These are phyloP conservation scores for Pangasianodon hypophthalmus DNA, from an alignment of 2,113 vertebrate genomes.

Conservation along the genomic window DNA sequence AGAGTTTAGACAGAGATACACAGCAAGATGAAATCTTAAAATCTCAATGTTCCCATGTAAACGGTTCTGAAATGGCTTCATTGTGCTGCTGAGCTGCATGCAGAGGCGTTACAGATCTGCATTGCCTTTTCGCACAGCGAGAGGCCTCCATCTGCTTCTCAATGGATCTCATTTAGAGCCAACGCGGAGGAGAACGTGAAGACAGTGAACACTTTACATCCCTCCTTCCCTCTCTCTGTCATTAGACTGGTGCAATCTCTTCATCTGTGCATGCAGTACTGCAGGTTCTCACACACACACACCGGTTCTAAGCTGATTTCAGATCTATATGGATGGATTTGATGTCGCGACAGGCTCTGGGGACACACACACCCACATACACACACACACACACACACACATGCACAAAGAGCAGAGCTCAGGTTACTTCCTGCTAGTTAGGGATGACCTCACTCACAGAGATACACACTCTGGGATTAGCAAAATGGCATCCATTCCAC, in stretches of 20 bases:
- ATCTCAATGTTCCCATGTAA: background rate
- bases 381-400: conserved; percentile 10
- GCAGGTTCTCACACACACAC: conserved; percentile 1
- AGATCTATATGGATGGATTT: background rate
- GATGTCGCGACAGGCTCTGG: conserved; percentile 26
- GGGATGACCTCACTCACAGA: conserved; percentile 45
- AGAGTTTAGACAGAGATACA: background rate
- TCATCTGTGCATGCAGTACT: background rate
- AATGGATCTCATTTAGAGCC: conserved; percentile 24
- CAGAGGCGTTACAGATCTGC: background rate
- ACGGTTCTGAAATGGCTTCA: background rate
- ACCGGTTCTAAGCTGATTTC: background rate
- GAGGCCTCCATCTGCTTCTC: conserved; percentile 20
- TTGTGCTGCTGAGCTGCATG: background rate
- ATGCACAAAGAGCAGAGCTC: conserved; percentile 24
- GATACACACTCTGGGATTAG: conserved; percentile 5
- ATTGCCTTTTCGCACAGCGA: background rate
- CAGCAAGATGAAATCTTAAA: background rate
- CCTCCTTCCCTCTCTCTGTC: background rate
- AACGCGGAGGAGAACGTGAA: conserved; percentile 14
- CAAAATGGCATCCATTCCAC: background rate
- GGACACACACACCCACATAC: background rate
- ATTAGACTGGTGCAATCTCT: background rate
- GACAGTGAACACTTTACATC: conserved; percentile 9
- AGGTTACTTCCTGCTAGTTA: conserved; percentile 34